These are phyloP conservation scores for Ceratothoa steindachneri DNA, from an alignment of 2,888 invertebrate genomes.

Conservation along the genomic window DNA sequence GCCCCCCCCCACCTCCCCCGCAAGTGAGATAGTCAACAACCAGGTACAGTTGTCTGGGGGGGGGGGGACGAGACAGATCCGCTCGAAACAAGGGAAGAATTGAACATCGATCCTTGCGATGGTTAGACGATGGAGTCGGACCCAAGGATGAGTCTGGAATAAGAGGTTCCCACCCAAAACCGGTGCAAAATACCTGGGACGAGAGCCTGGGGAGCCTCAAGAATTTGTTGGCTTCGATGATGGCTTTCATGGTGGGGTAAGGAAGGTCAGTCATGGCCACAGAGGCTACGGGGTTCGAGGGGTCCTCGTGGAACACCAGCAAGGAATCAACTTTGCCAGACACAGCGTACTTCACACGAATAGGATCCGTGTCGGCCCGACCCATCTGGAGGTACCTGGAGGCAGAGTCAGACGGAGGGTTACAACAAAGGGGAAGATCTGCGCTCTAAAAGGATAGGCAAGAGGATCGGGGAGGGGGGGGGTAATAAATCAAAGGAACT, in stretches of 20 bases:
- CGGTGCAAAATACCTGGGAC: slow-evolving; percentile 68
- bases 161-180: too few relatives aligned
- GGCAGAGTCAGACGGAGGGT: too few relatives aligned
- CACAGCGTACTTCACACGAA: slow-evolving; percentile 68
- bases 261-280: slow-evolving; percentile 87
- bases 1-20: neutral
- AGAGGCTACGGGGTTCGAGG: slow-evolving; percentile 73
- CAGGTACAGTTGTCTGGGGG: too few relatives aligned
- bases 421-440: too few relatives aligned
- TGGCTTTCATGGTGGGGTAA: slow-evolving; percentile 77
- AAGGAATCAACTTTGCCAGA: slow-evolving; percentile 71
- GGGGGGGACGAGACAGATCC: too few relatives aligned
- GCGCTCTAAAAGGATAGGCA: too few relatives aligned
- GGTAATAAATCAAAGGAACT: neutral
- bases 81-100: too few relatives aligned
- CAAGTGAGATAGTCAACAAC: too few relatives aligned
- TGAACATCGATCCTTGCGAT: too few relatives aligned
- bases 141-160: too few relatives aligned
- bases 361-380: slow-evolving; percentile 61
- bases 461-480: too few relatives aligned
- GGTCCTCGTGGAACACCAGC: slow-evolving; percentile 80
- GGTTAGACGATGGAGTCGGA: too few relatives aligned
- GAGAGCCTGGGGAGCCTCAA: slow-evolving; percentile 81
- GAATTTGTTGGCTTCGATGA: slow-evolving; percentile 83
- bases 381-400: slow-evolving; percentile 66